Base-by-base conservation (phyloP, 35 echinoderm and acorn worm species). In the Lytechinus pictus region DNA sequence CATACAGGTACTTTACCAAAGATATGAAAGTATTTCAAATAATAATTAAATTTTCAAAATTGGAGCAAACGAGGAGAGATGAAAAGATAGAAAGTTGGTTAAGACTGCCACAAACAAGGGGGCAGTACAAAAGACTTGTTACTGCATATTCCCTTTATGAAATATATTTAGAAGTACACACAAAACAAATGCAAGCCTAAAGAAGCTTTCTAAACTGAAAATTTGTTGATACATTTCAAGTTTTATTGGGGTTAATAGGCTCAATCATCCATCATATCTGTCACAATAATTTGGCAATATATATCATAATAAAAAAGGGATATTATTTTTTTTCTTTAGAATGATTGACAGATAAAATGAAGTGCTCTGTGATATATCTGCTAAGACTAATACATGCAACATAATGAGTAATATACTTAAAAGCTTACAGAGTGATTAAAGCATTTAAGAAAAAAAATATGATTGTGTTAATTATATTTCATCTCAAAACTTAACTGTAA, bases 281-380 rank as follows among this genome's bases (percentile, higher is more conserved):
- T 93, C 92, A 93, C 92, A 93, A 93, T 93, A 54, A 93, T 93
- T 93, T 93, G 92, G 92, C 92, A 93, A 93, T 93, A 93, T 93
- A 93, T 93, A 54, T 53, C 53, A 93, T 53, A 93, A 93, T 53
- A 93, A 79, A 79, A 79, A 79, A 79, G 66, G 66, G 66, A 79
- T 79, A 79, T 79, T 44, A 44, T 44, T 44, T 44, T 44, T 44
- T 44, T 79, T 79, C 66, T 79, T 16, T 79, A 79, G 66, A 79
- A 79, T 79, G 66, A 79, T 79, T 79, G 66, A 79, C 66, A 79
- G 14, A 79, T 79, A 79, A 79, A 79, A n/a, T 79, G 66, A 79
- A 79, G 66, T 79, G 66, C 66, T 79, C 66, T 79, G n/a, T 79
- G 66, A 79, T 79, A 79, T 79, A 79, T n/a, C 66, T 79, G 19